These are phyloP conservation scores for Sebastes matsubarae DNA, from an alignment of 2,797 vertebrate genomes.

Conservation along the genomic window DNA sequence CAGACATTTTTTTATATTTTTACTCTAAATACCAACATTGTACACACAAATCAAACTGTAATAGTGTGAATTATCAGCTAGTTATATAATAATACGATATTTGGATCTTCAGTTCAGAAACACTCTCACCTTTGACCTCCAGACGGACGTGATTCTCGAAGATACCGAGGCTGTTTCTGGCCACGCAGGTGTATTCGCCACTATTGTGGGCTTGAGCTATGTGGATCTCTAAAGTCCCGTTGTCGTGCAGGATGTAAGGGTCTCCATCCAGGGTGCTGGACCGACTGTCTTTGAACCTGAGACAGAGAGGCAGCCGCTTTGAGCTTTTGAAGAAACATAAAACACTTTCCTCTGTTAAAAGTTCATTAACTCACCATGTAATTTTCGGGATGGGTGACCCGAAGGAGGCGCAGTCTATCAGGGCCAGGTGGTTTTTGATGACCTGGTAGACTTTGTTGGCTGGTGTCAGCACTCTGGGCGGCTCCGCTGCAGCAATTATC, in stretches of 20 bases:
- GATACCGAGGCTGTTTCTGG: conserved; percentile 89
- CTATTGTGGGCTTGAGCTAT: conserved; percentile 85
- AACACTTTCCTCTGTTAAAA: not conserved
- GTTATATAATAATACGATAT: not conserved
- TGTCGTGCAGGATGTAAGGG: conserved; percentile 88
- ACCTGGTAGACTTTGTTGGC: conserved; percentile 91
- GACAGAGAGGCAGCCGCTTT: not conserved
- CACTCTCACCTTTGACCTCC: conserved; percentile 93
- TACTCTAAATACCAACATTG: not conserved
- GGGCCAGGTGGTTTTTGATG: conserved; percentile 86
- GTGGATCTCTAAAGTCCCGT: conserved; percentile 91
- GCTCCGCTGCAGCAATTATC: conserved; percentile 85
- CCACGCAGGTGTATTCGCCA: conserved; percentile 92
- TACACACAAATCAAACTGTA: not conserved
- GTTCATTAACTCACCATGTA: conserved; percentile 87
- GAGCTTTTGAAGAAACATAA: not conserved
- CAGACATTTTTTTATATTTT: not conserved
- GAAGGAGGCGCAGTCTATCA: conserved; percentile 91
- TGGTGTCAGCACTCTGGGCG: conserved; percentile 91
- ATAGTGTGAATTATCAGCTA: not conserved
- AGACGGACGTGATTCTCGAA: conserved; percentile 90
- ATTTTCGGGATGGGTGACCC: conserved; percentile 94
- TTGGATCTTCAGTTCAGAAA: not conserved
- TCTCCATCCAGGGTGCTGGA: conserved; percentile 88
- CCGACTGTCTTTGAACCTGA: conserved; percentile 92